A percentile compares a stretch with the other conserved stretches of the same genome.
These are phyloP conservation scores for Champsocephalus esox DNA, from an alignment of 2,797 vertebrate genomes.

Conservation along the genomic window DNA sequence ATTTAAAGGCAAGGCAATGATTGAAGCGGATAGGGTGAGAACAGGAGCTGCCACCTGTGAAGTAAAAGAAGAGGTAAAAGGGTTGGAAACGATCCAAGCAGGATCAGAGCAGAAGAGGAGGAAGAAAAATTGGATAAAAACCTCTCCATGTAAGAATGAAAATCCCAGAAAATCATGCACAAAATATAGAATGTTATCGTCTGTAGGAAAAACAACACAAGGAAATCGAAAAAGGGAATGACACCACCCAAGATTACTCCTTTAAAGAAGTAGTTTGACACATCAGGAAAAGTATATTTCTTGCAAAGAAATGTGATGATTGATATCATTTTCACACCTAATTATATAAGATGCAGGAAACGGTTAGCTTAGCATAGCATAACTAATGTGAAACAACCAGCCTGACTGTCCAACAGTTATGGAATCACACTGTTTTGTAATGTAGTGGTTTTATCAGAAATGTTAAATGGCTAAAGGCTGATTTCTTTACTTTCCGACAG, in stretches of 20 bases:
- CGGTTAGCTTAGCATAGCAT: constrained; percentile 4
- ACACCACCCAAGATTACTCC: constrained; percentile 1
- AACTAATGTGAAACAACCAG: background rate
- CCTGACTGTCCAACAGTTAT: background rate
- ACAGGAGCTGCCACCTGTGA: constrained; percentile 57
- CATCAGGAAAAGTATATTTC: constrained; percentile 10
- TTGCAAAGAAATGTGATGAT: background rate
- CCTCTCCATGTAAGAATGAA: constrained; percentile 18
- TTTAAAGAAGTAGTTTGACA: background rate
- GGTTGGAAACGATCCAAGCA: background rate
- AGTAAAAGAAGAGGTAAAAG: constrained; percentile 44
- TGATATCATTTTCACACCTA: too few species aligned
- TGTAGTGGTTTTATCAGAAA: too few species aligned
- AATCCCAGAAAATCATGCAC: constrained; percentile 37
- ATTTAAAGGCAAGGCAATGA: constrained; percentile 7
- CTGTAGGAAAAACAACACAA: constrained; percentile 13
- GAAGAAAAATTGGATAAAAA: constrained; percentile 14
- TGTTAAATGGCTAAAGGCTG: background rate
- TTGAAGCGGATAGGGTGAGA: constrained; percentile 33
- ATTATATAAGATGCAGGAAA: background rate
- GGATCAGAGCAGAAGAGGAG: constrained; percentile 30
- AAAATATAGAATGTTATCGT: constrained; percentile 7
- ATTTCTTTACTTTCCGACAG: background rate
- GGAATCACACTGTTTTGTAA: background rate
- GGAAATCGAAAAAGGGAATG: background rate